Evolutionary conservation across 1,140 invertebrate genomes (phyloP), one percentile per base, ranked within the genome.

Genomic region (Leptopilina boulardi): DNA sequence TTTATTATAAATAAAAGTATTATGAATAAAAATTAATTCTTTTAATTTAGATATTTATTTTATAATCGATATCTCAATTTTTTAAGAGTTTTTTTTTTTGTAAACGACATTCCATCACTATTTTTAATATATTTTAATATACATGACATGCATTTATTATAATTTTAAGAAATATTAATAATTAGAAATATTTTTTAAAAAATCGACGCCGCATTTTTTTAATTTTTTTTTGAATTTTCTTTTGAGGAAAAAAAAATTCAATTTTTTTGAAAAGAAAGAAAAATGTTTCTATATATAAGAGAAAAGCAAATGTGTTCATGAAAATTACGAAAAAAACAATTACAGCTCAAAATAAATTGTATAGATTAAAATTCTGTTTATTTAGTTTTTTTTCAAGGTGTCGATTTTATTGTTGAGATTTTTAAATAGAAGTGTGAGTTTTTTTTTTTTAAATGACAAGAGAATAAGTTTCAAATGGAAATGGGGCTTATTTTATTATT

Each of bases 391-490:
- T n/a, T n/a, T n/a, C 56, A 21, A 11, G 15, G 56, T 59, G 13
- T 66, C 59, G 59, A 66, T 66, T 66, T 66, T 66, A 66, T 30
- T 66, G 59, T 34, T 66, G 59, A 66, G 21, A 66, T 66, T 66
- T n/a, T 66, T 8, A 3, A 30, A 66, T 66, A 30, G 26, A 66
- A 66, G 59, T 26, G 26, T 34, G 59, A 66, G 26, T 11, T 66
- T 66, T 30, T 19, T 11, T 26, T 26, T 10, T 15, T 66, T 19
- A 9, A 19, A 11, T 30, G 34, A 9, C 19, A 59, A 56, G 15
- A 11, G n/a, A 15, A 6, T 18, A 18, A 51, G n/a, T 18, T 18
- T 21, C 6, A 66, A 66, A 23, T 13, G 15, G 21, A 66, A 66
- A 15, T 5, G 5, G 23, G 59, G 59, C 54, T 19, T 56, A 56